Base-by-base conservation (phyloP, 2,113 vertebrate genomes). In the Nematolebias whitei region DNA sequence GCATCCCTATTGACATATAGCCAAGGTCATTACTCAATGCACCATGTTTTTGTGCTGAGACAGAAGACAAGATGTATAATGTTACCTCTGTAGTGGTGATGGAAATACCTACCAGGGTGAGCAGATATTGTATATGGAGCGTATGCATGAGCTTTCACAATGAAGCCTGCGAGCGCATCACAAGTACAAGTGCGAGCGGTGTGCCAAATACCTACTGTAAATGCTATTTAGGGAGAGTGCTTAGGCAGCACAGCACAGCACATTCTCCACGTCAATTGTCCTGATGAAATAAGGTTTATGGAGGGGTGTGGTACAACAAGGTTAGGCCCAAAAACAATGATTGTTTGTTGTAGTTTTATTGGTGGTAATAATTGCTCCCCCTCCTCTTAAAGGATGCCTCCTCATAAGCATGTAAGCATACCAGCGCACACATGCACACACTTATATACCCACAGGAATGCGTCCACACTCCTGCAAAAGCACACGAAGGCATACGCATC, bases 191-290 rank as follows among this genome's bases (percentile, higher is more conserved):
- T 76, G 69, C 66, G 48, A 63, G 82, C 80, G 66, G 76, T 43
- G 44, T 79, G 76, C 56, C 76, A 52, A 70, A 84, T 85, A 67
- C 53, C 80, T 35, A 35, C 32, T 35, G 32, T 78, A 56, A 74
- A 69, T 73, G 83, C 80, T 86, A 81, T 88, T 90, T 82, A 57
- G 56, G 63, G 77, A 86, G 87, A 89, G 71, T 92, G 92, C 91
- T 92, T 92, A 90, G 70, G 77, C 85, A 87, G 91, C 90, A 92
- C 83, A 91, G 83, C 87, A 29, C 90, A 92, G 90, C 92, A 90
- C 85, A 89, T 91, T 93, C 81, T 81, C 75, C 3, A 22, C 68
- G 82, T 83, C 83, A 81, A 83, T 87, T 19, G 60, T 84, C 79
- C 83, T 76, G 85, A 77, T 82, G 82, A 86, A 85, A 81, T 71